Evolutionary conservation across 2,113 vertebrate genomes (phyloP), one percentile per base, ranked within the genome.

Genomic region (Oncorhynchus clarkii): DNA sequence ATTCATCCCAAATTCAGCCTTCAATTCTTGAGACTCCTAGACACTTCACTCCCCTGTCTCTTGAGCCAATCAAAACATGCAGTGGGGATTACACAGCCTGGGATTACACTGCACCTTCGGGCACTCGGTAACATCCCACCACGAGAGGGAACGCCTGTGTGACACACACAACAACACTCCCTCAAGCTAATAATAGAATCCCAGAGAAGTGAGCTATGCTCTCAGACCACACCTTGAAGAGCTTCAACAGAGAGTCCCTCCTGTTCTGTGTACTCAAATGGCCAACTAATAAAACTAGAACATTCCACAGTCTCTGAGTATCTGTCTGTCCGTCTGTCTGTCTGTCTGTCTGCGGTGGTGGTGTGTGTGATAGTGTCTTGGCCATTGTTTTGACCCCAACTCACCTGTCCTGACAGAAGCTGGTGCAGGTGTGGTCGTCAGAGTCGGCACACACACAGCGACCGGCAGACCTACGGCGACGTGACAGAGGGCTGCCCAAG

Each of bases 371-470:
- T 0, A 29, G 59, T 0, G 48, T 22, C 45, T 27, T 0, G 26
- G 1, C 26, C 2, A 18, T 34, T 12, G 60, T 49, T 31, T 16
- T 49, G 31, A 1, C 4, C 3, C 26, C 24, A 14, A 75, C 86
- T 78, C 88, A 92, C 88, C 90, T 92, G 8, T 14, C 76, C 54
- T 83, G 80, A 87, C 97, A 99, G 93, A 98, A 98, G 83, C 72
- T 79, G 80, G 79, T 62, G 81, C 97, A 99, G 85, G 84, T 22
- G 57, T 48, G 85, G 88, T 99, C 97, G 14, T 84, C 70, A 0
- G 87, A 69, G 24, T 84, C 88, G 5, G 77, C 81, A 84, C 97
- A 99, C 24, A 93, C 75, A 27, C 97, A 99, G 78, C 97, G 93
- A 49, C 76, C 22, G 24, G 89, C 82, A 0, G 96, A 91, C 72